Percentiles rank a stretch among this genome's conserved stretches.
phyloP scores from a whole-genome alignment of 2,797 vertebrate genomes.

The Ciconia nigra region DNA sequence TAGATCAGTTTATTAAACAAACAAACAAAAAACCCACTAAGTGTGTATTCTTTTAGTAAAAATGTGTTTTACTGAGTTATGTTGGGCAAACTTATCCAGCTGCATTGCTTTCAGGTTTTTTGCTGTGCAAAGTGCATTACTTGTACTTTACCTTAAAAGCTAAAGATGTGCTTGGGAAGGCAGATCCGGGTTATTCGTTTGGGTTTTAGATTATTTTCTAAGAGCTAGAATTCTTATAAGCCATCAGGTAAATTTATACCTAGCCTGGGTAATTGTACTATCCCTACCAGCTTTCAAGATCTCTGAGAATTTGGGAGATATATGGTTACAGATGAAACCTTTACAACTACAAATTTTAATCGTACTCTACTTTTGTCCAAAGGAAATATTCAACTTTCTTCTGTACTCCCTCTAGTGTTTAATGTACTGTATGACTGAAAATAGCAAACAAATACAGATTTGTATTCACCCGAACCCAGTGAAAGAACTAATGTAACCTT shows the following conservation, averaged over 20 bases:
- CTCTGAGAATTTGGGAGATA: background rate
- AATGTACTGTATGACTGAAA: background rate
- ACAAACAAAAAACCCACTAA: rapidly evolving
- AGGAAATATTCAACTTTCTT: background rate
- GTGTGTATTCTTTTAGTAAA: background rate
- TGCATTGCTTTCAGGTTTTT: background rate
- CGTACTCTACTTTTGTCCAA: background rate
- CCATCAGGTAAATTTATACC: background rate
- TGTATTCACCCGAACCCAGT: background rate
- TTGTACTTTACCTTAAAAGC: background rate
- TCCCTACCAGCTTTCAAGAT: background rate
- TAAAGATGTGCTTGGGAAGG: background rate
- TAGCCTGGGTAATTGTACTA: background rate
- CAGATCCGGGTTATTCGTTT: background rate
- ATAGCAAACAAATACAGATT: background rate
- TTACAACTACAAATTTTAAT: background rate
- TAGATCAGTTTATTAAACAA: background rate
- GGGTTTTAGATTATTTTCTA: background rate
- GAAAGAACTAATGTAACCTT: background rate
- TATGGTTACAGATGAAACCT: rapidly evolving
- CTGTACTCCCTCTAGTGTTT: slow-evolving; percentile 55
- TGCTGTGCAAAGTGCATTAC: background rate
- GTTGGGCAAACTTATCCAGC: background rate
- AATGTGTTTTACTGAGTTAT: background rate
- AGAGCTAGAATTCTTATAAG: background rate